phyloP scores from a whole-genome alignment of 2,888 invertebrate genomes.

The Charanyca ferruginea region DNA sequence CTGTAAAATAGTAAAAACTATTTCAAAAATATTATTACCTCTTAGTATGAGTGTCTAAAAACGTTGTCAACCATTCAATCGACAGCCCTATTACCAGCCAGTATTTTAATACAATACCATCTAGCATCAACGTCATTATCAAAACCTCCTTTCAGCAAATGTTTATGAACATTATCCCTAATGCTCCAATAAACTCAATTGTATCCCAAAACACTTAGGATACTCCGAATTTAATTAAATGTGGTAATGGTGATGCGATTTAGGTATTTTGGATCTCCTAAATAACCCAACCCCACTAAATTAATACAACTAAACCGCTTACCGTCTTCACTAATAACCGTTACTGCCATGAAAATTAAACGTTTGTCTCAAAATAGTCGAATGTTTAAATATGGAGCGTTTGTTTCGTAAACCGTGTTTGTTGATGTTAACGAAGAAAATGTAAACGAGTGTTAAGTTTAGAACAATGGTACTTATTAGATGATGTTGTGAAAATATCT shows the following conservation, averaged over 20 bases:
- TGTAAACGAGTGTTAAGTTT: conserved; percentile 3
- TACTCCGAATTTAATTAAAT: conserved; percentile 31
- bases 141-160: not conserved
- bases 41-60: too few relatives aligned
- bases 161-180: conserved; percentile 13
- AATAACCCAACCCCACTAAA: conserved; percentile 21
- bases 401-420: conserved; percentile 19
- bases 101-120: not conserved
- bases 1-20: too few relatives aligned
- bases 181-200: conserved; percentile 6
- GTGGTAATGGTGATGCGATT: conserved; percentile 38
- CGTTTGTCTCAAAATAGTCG: conserved; percentile 4
- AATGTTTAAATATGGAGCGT: conserved; percentile 30
- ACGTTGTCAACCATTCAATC: too few relatives aligned
- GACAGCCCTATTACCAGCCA: not conserved
- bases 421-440: conserved; percentile 18
- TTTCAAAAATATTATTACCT: too few relatives aligned
- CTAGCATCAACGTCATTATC: not conserved
- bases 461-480: conserved; percentile 6
- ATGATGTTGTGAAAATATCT: not conserved
- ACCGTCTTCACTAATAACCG: conserved; percentile 11
- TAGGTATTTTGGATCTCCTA: conserved; percentile 27
- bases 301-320: conserved; percentile 13
- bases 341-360: conserved; percentile 18
- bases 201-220: conserved; percentile 31